Percentiles rank a stretch among this genome's conserved stretches.
Conservation (phyloP, 1,140 invertebrate species). For the Orchestia grillus region DNA sequence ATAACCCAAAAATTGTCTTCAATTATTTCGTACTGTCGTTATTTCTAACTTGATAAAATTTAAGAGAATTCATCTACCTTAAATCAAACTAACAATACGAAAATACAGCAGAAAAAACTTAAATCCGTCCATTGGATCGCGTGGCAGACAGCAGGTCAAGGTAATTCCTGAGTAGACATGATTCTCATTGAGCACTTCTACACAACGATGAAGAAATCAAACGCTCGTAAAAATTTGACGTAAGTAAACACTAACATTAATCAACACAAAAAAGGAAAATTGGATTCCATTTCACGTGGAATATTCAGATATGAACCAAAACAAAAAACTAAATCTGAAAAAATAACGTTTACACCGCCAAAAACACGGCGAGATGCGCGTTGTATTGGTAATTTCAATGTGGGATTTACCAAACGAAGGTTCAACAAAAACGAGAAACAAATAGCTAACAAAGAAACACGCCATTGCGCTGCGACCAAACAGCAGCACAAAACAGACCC, state of each 20-base stretch:
- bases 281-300: no score
- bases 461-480: neutral
- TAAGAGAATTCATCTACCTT: no score
- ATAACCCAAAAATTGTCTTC: no score
- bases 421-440: neutral
- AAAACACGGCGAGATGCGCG: neutral
- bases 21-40: no score
- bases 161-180: no score
- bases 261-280: neutral
- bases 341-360: neutral
- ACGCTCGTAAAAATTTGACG: neutral
- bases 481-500: neutral
- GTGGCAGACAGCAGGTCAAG: no score
- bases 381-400: neutral
- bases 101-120: no score
- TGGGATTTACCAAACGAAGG: neutral
- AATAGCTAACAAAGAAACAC: neutral
- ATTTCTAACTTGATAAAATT: no score
- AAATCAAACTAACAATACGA: no score
- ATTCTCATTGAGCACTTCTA: no score
- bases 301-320: no score
- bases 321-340: neutral
- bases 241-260: neutral
- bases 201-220: neutral
- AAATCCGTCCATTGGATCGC: no score